Evolutionary conservation across 2,888 invertebrate genomes (phyloP).

Genomic region (Drosophila nr. fundita): DNA sequence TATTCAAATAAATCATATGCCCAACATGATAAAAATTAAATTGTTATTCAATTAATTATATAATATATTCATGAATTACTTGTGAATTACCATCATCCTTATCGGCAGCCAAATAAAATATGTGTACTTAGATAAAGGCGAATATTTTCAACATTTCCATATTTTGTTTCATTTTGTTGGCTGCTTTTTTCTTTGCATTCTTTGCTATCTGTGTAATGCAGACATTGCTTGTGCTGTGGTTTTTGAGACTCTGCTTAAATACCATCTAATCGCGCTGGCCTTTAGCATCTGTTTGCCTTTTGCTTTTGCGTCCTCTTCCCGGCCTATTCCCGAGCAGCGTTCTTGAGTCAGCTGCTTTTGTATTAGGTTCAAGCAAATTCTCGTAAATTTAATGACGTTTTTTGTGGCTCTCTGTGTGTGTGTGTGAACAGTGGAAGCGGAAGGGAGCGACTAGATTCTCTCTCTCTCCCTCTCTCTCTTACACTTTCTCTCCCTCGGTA

Average conservation of each 20-base stretch:
- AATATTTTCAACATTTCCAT: not conserved
- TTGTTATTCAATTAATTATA: not conserved
- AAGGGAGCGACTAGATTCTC: not conserved
- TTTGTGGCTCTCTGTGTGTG: constrained; percentile 2
- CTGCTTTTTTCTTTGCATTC: not conserved
- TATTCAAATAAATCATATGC: not conserved
- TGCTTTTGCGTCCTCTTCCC: constrained; percentile 18
- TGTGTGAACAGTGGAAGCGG: not conserved
- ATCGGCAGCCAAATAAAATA: constrained; percentile 1
- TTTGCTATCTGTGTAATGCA: constrained; percentile 12
- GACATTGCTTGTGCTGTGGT: constrained; percentile 8
- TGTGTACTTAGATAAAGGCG: not conserved
- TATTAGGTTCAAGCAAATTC: constrained; percentile 50
- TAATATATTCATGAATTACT: not conserved
- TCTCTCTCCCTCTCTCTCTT: constrained; percentile 3
- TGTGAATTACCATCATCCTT: not conserved
- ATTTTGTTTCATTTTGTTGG: not conserved
- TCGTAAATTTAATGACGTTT: constrained; percentile 80
- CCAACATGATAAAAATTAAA: not conserved
- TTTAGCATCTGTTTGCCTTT: constrained; percentile 30
- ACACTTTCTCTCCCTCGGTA: constrained; percentile 18
- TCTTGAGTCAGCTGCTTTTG: constrained; percentile 37
- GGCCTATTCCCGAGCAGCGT: constrained; percentile 17
- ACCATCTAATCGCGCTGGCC: constrained; percentile 23
- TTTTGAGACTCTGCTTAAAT: constrained; percentile 4